A percentile compares a stretch with the other conserved stretches of the same genome.
These are phyloP conservation scores for Apogon talboti DNA, from an alignment of 2,797 vertebrate genomes.

Conservation along the genomic window DNA sequence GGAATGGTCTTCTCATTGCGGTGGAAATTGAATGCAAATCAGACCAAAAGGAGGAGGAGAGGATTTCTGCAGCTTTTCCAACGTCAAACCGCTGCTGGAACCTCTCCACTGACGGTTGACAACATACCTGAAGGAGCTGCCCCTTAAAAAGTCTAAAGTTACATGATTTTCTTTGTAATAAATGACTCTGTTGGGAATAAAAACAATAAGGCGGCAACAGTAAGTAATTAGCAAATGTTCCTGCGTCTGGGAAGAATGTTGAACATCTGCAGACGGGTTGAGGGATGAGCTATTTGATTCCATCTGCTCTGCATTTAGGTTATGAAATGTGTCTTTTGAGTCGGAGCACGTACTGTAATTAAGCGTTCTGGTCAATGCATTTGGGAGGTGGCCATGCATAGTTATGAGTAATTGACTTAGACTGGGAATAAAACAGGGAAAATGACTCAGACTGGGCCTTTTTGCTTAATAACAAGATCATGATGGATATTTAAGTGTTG, in stretches of 20 bases:
- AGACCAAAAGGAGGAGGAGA: not conserved
- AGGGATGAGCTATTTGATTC: constrained; percentile 23
- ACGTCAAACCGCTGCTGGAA: not conserved
- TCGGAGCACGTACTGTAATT: constrained; percentile 32
- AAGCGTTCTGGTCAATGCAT: constrained; percentile 37
- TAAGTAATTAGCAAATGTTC: constrained; percentile 4
- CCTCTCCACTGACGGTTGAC: not conserved
- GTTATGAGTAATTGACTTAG: constrained; percentile 6
- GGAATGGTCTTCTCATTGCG: not conserved
- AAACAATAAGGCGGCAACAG: not conserved
- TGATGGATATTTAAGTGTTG: not conserved
- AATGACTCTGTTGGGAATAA: not conserved
- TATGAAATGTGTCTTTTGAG: constrained; percentile 31
- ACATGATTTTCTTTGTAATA: not conserved
- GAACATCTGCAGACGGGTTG: not conserved
- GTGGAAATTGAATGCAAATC: not conserved
- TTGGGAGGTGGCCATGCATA: constrained; percentile 8
- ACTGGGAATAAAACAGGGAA: not conserved
- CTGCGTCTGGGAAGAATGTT: constrained; percentile 22
- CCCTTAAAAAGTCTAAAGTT: not conserved
- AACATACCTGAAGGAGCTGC: not conserved
- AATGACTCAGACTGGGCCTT: not conserved
- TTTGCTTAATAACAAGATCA: not conserved
- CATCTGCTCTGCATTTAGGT: constrained; percentile 49
- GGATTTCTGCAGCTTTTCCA: not conserved